phyloP scores from a whole-genome alignment of 2,113 vertebrate genomes.

The Scortum barcoo region DNA sequence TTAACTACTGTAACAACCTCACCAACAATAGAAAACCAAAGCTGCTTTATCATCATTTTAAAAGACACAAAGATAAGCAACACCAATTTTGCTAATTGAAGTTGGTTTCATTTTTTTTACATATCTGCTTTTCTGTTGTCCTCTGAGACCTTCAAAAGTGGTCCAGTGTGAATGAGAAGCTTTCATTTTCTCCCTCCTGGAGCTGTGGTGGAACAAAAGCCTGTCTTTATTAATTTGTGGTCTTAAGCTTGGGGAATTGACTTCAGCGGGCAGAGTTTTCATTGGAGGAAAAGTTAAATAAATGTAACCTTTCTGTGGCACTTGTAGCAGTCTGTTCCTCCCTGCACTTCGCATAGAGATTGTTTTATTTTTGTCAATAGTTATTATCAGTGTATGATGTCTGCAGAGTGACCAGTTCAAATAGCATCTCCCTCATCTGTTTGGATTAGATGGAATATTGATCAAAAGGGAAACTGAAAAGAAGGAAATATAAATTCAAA shows the following conservation, averaged over 20 bases:
- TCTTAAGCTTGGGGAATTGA: constrained; percentile 82
- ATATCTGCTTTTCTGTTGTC: constrained; percentile 75
- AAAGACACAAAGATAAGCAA: constrained; percentile 74
- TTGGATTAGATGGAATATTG: background rate
- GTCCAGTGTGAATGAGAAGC: constrained; percentile 76
- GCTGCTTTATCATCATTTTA: constrained; percentile 65
- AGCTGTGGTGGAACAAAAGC: constrained; percentile 79
- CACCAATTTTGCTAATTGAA: constrained; percentile 76
- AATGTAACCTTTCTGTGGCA: constrained; percentile 76
- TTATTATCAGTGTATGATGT: constrained; percentile 10
- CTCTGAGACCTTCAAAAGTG: constrained; percentile 74
- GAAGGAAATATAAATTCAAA: background rate
- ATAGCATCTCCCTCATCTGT: background rate
- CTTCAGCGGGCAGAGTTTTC: constrained; percentile 74
- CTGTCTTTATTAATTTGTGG: constrained; percentile 84
- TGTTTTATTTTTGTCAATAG: constrained; percentile 36
- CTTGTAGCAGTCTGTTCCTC: constrained; percentile 44
- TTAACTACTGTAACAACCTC: constrained; percentile 54
- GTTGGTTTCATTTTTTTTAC: constrained; percentile 56
- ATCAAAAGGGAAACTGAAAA: background rate
- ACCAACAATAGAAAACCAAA: constrained; percentile 62
- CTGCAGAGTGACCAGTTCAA: constrained; percentile 21
- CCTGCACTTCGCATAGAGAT: background rate
- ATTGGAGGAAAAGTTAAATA: constrained; percentile 82
- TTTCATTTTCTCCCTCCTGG: constrained; percentile 75